A percentile compares a stretch with the other conserved stretches of the same genome.
Conservation (phyloP, 2,113 vertebrate genomes). For the Syrrhaptes paradoxus region DNA sequence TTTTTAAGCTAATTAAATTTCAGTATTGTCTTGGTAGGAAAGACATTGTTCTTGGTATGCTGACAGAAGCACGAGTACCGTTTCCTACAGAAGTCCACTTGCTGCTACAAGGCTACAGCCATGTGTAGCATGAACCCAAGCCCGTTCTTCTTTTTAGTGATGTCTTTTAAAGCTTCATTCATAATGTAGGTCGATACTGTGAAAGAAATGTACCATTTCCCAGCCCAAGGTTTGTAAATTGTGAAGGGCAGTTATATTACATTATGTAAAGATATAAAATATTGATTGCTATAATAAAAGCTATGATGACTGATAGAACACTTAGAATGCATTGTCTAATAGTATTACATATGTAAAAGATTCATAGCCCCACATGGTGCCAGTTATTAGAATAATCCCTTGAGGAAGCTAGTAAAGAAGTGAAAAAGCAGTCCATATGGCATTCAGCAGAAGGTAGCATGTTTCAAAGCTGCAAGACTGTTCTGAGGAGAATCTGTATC, state of each 20-base stretch:
- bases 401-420: neutral
- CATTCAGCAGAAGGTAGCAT: neutral
- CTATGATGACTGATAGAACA: neutral
- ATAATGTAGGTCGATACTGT: neutral
- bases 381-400: conserved; percentile 6
- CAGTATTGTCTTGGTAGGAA: neutral
- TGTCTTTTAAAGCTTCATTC: neutral
- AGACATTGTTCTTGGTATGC: neutral
- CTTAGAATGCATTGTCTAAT: neutral
- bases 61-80: neutral
- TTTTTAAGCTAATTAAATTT: neutral
- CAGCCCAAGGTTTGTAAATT: neutral
- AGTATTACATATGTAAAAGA: neutral
- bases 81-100: neutral
- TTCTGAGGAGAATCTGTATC: neutral
- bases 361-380: neutral
- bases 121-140: neutral
- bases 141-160: neutral
- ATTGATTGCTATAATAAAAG: conserved; percentile 1
- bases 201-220: neutral
- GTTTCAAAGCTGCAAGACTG: neutral
- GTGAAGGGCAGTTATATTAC: neutral
- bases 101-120: neutral
- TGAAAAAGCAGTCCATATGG: neutral
- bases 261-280: neutral